Conservation (phyloP, 2,113 vertebrate species). For the Sylvietta virens region DNA sequence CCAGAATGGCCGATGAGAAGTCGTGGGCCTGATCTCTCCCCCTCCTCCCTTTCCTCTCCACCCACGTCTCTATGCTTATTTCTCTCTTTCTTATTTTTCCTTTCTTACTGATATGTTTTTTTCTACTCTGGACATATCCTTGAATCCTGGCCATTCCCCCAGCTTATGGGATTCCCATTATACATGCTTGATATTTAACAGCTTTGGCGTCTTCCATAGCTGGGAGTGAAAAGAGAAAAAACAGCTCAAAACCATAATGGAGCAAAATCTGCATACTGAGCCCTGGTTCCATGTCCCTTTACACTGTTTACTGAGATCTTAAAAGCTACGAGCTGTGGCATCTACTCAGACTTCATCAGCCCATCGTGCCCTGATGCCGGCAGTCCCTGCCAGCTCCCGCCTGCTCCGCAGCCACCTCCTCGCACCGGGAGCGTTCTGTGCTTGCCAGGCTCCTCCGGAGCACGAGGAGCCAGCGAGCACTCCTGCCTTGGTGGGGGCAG, state of each 20-base stretch:
- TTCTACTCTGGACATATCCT: slow-evolving; percentile 31
- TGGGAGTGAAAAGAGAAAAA: slow-evolving; percentile 44
- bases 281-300: slow-evolving; percentile 57
- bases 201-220: slow-evolving; percentile 33
- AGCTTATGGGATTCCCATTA: slow-evolving; percentile 52
- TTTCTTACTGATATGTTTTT: background rate
- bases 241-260: background rate
- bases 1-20: background rate
- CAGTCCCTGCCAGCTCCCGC: slow-evolving; percentile 36
- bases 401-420: background rate
- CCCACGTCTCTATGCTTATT: background rate
- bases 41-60: background rate
- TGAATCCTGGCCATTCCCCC: slow-evolving; percentile 61
- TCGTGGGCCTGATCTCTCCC: background rate
- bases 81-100: background rate
- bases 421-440: background rate
- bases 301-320: slow-evolving; percentile 55
- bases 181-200: slow-evolving; percentile 1
- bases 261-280: slow-evolving; percentile 38
- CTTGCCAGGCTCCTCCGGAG: background rate
- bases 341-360: slow-evolving; percentile 75
- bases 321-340: slow-evolving; percentile 70
- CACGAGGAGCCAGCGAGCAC: background rate
- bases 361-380: slow-evolving; percentile 63
- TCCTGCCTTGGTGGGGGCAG: background rate